Conservation (phyloP, 2,888 invertebrate genomes). For the Cephus rjabovi region DNA sequence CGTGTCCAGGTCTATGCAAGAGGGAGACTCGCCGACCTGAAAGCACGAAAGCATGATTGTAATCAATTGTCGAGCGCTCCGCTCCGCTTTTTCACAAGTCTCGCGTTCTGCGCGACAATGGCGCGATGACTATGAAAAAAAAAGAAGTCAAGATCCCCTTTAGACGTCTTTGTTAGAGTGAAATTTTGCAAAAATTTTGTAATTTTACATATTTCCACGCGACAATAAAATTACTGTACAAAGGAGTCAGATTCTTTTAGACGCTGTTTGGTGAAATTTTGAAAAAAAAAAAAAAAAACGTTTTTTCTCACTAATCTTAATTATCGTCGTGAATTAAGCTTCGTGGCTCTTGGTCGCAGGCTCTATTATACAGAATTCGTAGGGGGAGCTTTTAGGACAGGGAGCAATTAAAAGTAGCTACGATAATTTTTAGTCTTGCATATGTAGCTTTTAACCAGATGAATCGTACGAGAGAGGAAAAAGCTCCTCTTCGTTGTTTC, state of each 20-base stretch:
- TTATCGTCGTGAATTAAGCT: too few relatives aligned
- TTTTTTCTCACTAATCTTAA: too few relatives aligned
- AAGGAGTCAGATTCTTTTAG: background rate
- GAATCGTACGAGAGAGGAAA: background rate
- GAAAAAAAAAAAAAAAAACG: background rate
- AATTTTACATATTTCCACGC: background rate
- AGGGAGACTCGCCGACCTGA: background rate
- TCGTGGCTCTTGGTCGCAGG: too few relatives aligned
- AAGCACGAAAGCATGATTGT: background rate
- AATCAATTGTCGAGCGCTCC: background rate
- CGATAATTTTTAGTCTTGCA: background rate
- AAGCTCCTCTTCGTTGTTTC: background rate
- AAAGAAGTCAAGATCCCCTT: background rate
- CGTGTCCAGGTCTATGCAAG: background rate
- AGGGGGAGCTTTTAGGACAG: background rate
- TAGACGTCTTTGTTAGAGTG: background rate
- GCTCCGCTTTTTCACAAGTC: background rate
- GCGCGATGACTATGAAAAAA: background rate
- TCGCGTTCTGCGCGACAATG: background rate
- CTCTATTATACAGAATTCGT: background rate
- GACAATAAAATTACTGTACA: background rate
- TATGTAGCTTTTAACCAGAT: background rate
- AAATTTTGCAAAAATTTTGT: background rate
- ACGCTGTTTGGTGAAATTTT: background rate
- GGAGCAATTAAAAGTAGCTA: background rate